Evolutionary conservation across 2,113 vertebrate species (phyloP), one percentile per base, ranked within the genome.

Genomic region (Scatophagus argus): DNA sequence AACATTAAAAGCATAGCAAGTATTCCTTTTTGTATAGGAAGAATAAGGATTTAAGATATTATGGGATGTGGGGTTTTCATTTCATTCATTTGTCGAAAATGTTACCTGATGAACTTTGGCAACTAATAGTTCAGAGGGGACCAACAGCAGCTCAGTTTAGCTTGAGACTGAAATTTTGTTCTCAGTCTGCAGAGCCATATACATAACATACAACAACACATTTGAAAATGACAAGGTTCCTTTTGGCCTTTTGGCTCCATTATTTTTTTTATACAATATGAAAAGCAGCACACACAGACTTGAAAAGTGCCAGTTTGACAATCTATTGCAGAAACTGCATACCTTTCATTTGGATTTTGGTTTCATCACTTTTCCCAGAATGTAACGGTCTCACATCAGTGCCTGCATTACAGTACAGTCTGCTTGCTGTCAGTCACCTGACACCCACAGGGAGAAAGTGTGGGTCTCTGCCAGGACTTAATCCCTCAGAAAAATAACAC

Each of bases 391-490:
- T 87, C 87, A 72, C 81, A 60, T 84, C 66, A 79, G 65, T 69
- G 74, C 27, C 0, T 74, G 49, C 80, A 73, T 82, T 69, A 44
- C 79, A 65, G 81, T 73, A 55, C 56, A 68, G 14, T 55, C 47
- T 34, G 66, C 62, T 74, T 49, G 74, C 65, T 67, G 77, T 77
- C 83, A 79, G 70, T 86, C 76, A 90, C 73, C 84, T 70, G 78
- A 71, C 47, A 69, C 64, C 72, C 16, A 2, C 12, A 10, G 55
- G 36, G 60, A 71, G 38, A n/a, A 47, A 27, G 54, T 55, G 62
- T 6, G 0, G 19, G 67, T 29, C 23, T 74, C 39, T 47, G 54
- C 54, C 74, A 39, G 46, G 58, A 77, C 58, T 38, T 39, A 76
- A 71, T 89, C 66, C 77, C 34, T 65, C 55, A 56, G 16, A 75